Percentiles rank a stretch among this genome's conserved stretches.
Conservation (phyloP, 1,140 invertebrate genomes). For the Panagrolaimus sp. region DNA sequence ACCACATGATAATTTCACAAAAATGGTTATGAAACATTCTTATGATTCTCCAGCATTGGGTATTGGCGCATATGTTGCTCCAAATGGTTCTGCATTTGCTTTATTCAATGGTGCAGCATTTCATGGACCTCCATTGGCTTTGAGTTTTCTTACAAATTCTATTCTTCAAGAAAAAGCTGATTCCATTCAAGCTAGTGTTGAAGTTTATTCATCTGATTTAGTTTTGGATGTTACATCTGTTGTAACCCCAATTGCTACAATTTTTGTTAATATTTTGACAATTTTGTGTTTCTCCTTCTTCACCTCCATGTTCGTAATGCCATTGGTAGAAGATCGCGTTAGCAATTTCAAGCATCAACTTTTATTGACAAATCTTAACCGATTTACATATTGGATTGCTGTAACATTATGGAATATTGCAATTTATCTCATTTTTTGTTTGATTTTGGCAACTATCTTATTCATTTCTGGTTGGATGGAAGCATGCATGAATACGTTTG, state of each 20-base stretch:
- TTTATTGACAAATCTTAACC: conserved; percentile 35
- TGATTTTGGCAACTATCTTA: conserved; percentile 22
- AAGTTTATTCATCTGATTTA: conserved; percentile 1
- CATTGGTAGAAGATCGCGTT: conserved; percentile 32
- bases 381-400: conserved; percentile 37
- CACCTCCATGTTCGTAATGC: conserved; percentile 36
- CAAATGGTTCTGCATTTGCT: conserved; percentile 21
- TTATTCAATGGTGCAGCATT: conserved; percentile 37
- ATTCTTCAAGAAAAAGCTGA: conserved; percentile 20
- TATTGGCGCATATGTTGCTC: conserved; percentile 27
- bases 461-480: conserved; percentile 37
- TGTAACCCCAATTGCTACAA: not conserved
- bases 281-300: conserved; percentile 34
- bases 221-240: not conserved
- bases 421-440: conserved; percentile 35
- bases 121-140: conserved; percentile 32
- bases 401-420: conserved; percentile 32
- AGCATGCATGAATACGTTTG: conserved; percentile 17
- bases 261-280: conserved; percentile 13
- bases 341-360: conserved; percentile 39
- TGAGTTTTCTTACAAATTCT: conserved; percentile 37
- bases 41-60: conserved; percentile 28
- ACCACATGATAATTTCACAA: conserved; percentile 15
- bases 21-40: conserved; percentile 21
- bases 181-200: conserved; percentile 4